A percentile compares a stretch with the other conserved stretches of the same genome.
Evolutionary conservation across 2,888 invertebrate species (phyloP).

Genomic region (Petrophora chlorosata): DNA sequence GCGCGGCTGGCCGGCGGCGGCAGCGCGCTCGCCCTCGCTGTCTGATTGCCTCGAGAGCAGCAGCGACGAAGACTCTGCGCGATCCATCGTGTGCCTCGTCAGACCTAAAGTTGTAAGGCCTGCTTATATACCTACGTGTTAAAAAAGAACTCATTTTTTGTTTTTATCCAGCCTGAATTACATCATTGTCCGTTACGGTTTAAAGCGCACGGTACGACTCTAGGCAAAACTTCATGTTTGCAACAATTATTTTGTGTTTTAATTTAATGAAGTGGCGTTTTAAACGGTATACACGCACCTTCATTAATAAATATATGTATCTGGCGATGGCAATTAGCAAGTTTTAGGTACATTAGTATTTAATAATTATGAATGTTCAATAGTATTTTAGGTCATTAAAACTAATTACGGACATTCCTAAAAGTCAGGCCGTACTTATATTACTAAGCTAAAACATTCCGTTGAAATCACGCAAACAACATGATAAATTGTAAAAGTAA

Average conservation of each 20-base stretch:
- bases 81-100: constrained; percentile 75
- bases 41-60: constrained; percentile 78
- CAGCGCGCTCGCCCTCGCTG: constrained; percentile 75
- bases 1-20: constrained; percentile 63
- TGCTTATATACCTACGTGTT: neutral
- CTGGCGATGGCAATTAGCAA: too few relatives aligned
- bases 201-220: constrained; percentile 2
- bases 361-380: too few relatives aligned
- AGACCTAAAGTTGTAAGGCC: constrained; percentile 76
- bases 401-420: too few relatives aligned
- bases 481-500: neutral
- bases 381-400: neutral
- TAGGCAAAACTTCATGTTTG: too few relatives aligned
- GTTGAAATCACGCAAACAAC: neutral
- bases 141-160: neutral
- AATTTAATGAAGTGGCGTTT: too few relatives aligned
- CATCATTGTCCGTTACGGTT: constrained; percentile 16
- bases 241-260: neutral
- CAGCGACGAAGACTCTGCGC: constrained; percentile 76
- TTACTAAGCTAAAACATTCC: neutral
- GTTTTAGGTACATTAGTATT: too few relatives aligned
- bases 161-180: neutral
- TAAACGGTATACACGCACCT: too few relatives aligned
- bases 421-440: neutral
- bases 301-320: too few relatives aligned